Conservation (phyloP, 2,797 vertebrate genomes). For the Squalus acanthias region DNA sequence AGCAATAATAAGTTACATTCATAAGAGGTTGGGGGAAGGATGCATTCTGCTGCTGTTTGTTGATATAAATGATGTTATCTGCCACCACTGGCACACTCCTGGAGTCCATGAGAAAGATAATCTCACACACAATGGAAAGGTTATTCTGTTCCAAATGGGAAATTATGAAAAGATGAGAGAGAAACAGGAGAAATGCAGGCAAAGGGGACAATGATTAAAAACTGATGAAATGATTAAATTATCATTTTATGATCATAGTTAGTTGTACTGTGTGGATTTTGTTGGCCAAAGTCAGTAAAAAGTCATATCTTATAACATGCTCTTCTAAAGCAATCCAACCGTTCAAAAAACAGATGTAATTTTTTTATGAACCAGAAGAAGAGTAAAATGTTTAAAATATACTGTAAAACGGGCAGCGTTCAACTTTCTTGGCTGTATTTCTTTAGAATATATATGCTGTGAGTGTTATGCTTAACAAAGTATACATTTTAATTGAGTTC, state of each 20-base stretch:
- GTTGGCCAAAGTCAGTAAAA: background rate
- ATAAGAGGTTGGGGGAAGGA: background rate
- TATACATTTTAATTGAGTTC: background rate
- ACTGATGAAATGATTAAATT: background rate
- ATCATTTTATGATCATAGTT: background rate
- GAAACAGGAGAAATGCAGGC: background rate
- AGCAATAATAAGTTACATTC: background rate
- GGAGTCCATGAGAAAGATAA: background rate
- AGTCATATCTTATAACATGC: background rate
- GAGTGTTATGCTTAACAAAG: background rate
- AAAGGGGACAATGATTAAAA: background rate
- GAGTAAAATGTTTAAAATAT: background rate
- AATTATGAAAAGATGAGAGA: background rate
- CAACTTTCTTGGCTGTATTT: background rate
- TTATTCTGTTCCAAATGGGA: background rate
- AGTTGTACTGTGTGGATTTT: background rate
- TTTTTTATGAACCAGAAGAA: background rate
- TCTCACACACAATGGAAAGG: background rate
- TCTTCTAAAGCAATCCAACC: background rate
- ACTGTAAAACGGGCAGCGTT: background rate
- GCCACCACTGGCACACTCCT: background rate
- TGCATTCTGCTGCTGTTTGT: background rate
- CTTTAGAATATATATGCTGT: background rate
- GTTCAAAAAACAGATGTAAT: background rate
- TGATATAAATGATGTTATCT: conserved; percentile 15